Percentiles rank a stretch among this genome's conserved stretches.
Evolutionary conservation across 2,113 vertebrate species (phyloP).

Genomic region (Girardinichthys multiradiatus): DNA sequence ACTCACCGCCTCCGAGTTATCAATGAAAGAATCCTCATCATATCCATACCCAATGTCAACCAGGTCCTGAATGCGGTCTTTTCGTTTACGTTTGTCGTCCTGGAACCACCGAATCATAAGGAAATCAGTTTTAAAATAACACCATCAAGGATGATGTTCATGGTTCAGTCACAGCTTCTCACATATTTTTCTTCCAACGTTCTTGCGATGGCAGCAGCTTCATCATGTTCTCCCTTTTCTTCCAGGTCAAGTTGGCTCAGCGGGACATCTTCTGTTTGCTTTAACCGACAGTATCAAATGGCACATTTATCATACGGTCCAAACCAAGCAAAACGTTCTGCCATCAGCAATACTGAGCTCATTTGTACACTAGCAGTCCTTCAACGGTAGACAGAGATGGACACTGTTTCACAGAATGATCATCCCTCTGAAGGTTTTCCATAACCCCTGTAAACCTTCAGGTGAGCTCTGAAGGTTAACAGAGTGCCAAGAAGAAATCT

Average conservation of each 20-base stretch:
- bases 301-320: background rate
- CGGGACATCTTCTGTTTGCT: constrained; percentile 26
- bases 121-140: background rate
- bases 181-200: constrained; percentile 93
- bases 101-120: constrained; percentile 55
- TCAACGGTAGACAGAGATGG: too few species aligned
- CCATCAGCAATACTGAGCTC: background rate
- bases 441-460: too few species aligned
- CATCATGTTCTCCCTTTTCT: constrained; percentile 81
- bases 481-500: too few species aligned
- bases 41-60: constrained; percentile 96
- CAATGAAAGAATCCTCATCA: constrained; percentile 96
- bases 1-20: constrained; percentile 96
- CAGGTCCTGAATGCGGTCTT: constrained; percentile 92
- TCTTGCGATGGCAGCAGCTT: constrained; percentile 83
- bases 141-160: background rate
- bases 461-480: too few species aligned
- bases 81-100: constrained; percentile 84
- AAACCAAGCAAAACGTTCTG: background rate
- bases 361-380: too few species aligned
- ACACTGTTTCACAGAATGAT: too few species aligned
- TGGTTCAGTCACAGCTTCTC: constrained; percentile 51
- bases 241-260: constrained; percentile 72
- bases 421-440: too few species aligned
- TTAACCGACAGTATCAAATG: constrained; percentile 31